Percentiles rank a stretch among this genome's conserved stretches.
These are phyloP conservation scores for Tragulus kanchil DNA, from an alignment of 2,113 vertebrate species.

Conservation along the genomic window DNA sequence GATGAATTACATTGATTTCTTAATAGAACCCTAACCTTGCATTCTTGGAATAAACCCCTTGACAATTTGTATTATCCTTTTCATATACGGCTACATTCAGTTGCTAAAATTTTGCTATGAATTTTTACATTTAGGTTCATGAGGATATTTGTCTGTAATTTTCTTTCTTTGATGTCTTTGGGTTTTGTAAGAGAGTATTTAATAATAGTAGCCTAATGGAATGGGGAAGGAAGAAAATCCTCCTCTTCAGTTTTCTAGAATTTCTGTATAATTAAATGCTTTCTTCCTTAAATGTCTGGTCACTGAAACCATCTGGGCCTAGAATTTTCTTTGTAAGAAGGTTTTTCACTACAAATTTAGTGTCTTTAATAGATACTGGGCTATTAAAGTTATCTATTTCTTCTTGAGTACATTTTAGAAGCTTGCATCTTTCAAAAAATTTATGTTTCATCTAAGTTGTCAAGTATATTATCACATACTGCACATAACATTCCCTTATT, in stretches of 20 bases:
- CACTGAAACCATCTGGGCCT: background rate
- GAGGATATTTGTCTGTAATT: background rate
- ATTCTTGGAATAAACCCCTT: background rate
- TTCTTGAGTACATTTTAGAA: background rate
- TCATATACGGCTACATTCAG: background rate
- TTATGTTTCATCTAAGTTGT: background rate
- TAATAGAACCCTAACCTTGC: background rate
- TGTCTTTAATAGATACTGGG: background rate
- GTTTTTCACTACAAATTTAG: background rate
- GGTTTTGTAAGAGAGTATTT: background rate
- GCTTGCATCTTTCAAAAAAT: background rate
- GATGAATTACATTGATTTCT: background rate
- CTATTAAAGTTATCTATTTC: background rate
- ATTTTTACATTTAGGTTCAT: background rate
- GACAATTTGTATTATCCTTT: background rate
- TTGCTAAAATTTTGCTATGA: background rate
- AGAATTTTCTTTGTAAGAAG: conserved; percentile 6
- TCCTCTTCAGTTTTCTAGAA: background rate
- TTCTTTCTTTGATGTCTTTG: background rate
- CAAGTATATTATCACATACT: background rate
- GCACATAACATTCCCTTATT: background rate
- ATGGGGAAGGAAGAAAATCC: background rate
- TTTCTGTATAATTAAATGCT: background rate
- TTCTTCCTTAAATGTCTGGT: background rate
- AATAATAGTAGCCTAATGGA: background rate